These are phyloP conservation scores for Anaspis maculata DNA, from an alignment of 2,888 invertebrate species.

Conservation along the genomic window DNA sequence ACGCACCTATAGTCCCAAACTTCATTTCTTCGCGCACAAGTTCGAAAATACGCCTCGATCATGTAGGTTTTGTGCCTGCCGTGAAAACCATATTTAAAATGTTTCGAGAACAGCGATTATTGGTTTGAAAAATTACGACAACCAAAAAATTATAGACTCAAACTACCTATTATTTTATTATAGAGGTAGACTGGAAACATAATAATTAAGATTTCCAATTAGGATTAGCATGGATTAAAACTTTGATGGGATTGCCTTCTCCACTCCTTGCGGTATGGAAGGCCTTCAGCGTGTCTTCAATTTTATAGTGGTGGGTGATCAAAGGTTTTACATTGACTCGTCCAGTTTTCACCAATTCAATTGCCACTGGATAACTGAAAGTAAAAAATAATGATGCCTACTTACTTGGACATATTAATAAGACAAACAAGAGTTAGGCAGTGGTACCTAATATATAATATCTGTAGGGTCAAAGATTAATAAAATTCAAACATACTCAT, in stretches of 20 bases:
- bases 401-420: background rate
- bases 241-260: conserved; percentile 69
- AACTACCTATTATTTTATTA: too few species aligned
- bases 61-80: too few species aligned
- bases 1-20: too few species aligned
- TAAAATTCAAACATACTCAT: conserved; percentile 55
- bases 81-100: too few species aligned
- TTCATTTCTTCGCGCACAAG: too few species aligned
- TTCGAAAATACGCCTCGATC: too few species aligned
- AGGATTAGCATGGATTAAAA: conserved; percentile 69
- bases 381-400: conserved; percentile 4
- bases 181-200: too few species aligned
- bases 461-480: background rate
- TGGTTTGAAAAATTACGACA: too few species aligned
- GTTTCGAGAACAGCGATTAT: too few species aligned
- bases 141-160: too few species aligned
- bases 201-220: conserved; percentile 25
- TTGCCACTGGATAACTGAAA: conserved; percentile 67
- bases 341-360: conserved; percentile 69
- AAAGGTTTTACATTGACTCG: conserved; percentile 72
- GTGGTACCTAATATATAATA: too few species aligned
- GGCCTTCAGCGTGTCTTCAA: conserved; percentile 74
- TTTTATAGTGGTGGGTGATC: conserved; percentile 71
- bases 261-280: conserved; percentile 75
- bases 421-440: too few species aligned